Conservation (phyloP, 2,888 invertebrate species). For the Meliscaeva auricollis region DNA sequence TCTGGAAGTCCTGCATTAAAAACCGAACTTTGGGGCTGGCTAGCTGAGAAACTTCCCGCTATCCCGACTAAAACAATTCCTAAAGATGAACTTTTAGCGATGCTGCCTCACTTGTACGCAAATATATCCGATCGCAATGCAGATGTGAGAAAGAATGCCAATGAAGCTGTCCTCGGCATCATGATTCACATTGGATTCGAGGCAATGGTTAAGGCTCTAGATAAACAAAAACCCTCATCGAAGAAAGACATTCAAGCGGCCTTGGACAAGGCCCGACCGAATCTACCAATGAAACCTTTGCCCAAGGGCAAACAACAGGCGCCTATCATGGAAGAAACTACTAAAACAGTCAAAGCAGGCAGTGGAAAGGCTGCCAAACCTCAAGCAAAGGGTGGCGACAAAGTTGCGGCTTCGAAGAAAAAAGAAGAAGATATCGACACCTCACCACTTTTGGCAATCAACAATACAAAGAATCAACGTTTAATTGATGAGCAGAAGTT, state of each 20-base stretch:
- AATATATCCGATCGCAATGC: conserved; percentile 96
- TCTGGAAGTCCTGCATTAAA: conserved; percentile 93
- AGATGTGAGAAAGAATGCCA: conserved; percentile 95
- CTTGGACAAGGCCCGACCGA: conserved; percentile 93
- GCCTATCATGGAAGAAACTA: conserved; percentile 84
- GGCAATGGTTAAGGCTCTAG: conserved; percentile 82
- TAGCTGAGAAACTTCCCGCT: conserved; percentile 91
- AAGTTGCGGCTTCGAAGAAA: conserved; percentile 86
- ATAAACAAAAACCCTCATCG: conserved; percentile 88
- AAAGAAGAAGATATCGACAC: conserved; percentile 94
- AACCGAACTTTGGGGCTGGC: conserved; percentile 93
- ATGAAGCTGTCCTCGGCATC: conserved; percentile 94
- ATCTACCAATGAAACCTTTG: conserved; percentile 92
- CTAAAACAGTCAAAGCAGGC: conserved; percentile 83
- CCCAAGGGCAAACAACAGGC: conserved; percentile 87
- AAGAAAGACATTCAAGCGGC: conserved; percentile 91
- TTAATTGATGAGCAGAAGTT: conserved; percentile 97
- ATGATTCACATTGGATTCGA: conserved; percentile 96
- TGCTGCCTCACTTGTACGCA: conserved; percentile 91
- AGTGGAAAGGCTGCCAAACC: conserved; percentile 77
- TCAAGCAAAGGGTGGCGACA: conserved; percentile 77
- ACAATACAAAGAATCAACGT: conserved; percentile 95
- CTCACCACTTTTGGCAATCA: conserved; percentile 91
- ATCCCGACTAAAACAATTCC: conserved; percentile 89
- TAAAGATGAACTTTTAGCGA: conserved; percentile 91